Conservation (phyloP, 2,888 invertebrate species). For the Xylophagus ater region DNA sequence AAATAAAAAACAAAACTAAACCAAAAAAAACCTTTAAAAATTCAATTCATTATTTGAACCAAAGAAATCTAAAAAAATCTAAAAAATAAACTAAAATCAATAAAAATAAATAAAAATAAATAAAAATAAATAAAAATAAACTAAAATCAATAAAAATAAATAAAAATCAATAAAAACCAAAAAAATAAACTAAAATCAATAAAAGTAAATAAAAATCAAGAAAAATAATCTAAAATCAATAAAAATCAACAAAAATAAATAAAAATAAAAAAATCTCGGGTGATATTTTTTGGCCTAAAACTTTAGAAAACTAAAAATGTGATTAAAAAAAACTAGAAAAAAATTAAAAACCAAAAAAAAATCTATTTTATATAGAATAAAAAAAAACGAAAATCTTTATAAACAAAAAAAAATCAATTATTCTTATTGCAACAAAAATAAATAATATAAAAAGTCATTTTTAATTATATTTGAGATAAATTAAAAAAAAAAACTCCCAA, state of each 20-base stretch:
- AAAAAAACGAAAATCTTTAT: slow-evolving; percentile 5
- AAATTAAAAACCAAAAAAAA: slow-evolving; percentile 1
- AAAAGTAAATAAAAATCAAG: slow-evolving; percentile 3
- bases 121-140: background rate
- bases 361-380: slow-evolving; percentile 8
- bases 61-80: background rate
- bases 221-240: slow-evolving; percentile 7
- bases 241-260: slow-evolving; percentile 2
- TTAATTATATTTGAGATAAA: background rate
- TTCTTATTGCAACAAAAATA: background rate
- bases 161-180: slow-evolving; percentile 21
- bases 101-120: background rate
- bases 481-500: slow-evolving; percentile 3
- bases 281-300: slow-evolving; percentile 14
- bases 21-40: background rate
- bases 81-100: background rate
- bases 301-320: slow-evolving; percentile 4
- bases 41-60: background rate
- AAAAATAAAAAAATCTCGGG: slow-evolving; percentile 13
- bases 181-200: slow-evolving; percentile 15
- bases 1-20: background rate
- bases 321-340: slow-evolving; percentile 4
- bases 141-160: background rate
- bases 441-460: background rate
- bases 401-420: slow-evolving; percentile 1